Conservation (phyloP, 2,888 invertebrate species). For the Lasioglossum figueresi region DNA sequence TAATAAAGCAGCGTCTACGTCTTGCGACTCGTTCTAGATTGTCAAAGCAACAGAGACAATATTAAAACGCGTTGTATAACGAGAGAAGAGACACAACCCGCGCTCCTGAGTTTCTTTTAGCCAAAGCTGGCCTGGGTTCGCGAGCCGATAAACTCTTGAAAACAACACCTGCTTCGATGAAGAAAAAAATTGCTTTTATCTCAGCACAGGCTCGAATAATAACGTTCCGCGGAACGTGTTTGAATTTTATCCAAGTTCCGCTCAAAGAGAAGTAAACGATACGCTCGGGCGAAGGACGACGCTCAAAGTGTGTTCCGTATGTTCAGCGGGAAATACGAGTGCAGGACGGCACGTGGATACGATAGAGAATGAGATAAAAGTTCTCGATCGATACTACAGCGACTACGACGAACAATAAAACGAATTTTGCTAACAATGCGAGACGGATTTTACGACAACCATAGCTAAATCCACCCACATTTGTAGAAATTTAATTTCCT, state of each 20-base stretch:
- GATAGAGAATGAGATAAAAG: conserved; percentile 46
- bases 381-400: conserved; percentile 37
- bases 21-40: not conserved
- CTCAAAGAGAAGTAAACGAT: conserved; percentile 12
- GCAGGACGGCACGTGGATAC: not conserved
- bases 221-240: not conserved
- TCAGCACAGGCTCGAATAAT: not conserved
- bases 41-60: not conserved
- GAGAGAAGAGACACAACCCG: not conserved
- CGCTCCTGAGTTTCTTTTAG: no score
- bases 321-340: conserved; percentile 1
- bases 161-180: not conserved
- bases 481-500: not conserved
- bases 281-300: not conserved
- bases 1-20: not conserved
- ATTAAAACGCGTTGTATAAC: not conserved
- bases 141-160: not conserved
- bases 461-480: not conserved
- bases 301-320: conserved; percentile 23
- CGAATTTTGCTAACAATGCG: not conserved
- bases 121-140: not conserved
- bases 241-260: not conserved
- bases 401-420: not conserved
- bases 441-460: not conserved
- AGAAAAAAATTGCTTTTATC: not conserved